Evolutionary conservation across 2,888 invertebrate species (phyloP).

Genomic region (Lymantria dispar): DNA sequence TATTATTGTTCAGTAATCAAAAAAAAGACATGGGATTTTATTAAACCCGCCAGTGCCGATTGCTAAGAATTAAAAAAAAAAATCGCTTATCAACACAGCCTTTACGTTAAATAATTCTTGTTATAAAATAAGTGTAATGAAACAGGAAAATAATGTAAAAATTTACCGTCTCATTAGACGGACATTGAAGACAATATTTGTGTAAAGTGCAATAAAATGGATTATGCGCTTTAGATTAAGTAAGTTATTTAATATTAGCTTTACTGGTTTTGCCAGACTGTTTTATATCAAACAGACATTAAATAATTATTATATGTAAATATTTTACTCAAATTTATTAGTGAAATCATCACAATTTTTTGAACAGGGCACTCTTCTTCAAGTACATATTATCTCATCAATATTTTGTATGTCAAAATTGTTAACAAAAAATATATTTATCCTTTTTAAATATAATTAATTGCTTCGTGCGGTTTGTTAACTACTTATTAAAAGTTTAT

Average conservation of each 20-base stretch:
- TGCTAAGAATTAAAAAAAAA: too few relatives aligned
- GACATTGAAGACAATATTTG: slow-evolving; percentile 52
- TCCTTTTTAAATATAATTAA: slow-evolving; percentile 15
- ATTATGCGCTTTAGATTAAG: slow-evolving; percentile 54
- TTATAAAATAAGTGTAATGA: slow-evolving; percentile 13
- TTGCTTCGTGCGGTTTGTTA: slow-evolving; percentile 37
- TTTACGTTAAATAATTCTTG: slow-evolving; percentile 23
- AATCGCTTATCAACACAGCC: slow-evolving; percentile 29
- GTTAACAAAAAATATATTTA: slow-evolving; percentile 3
- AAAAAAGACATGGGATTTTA: too few relatives aligned
- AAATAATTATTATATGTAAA: slow-evolving; percentile 23
- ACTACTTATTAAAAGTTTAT: slow-evolving; percentile 32
- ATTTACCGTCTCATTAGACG: slow-evolving; percentile 27
- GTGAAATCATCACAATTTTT: slow-evolving; percentile 30
- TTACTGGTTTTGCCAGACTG: slow-evolving; percentile 39
- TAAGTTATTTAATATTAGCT: slow-evolving; percentile 35
- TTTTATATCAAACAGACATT: slow-evolving; percentile 34
- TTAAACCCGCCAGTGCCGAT: too few relatives aligned
- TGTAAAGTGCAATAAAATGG: slow-evolving; percentile 57
- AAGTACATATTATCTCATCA: slow-evolving; percentile 19
- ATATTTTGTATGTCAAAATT: slow-evolving; percentile 6
- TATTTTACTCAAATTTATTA: slow-evolving; percentile 19
- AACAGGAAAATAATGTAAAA: slow-evolving; percentile 14
- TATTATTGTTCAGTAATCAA: too few relatives aligned
- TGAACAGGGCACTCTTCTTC: slow-evolving; percentile 16